These are phyloP conservation scores for Triops longicaudatus DNA, from an alignment of 1,140 invertebrate species.

Conservation along the genomic window DNA sequence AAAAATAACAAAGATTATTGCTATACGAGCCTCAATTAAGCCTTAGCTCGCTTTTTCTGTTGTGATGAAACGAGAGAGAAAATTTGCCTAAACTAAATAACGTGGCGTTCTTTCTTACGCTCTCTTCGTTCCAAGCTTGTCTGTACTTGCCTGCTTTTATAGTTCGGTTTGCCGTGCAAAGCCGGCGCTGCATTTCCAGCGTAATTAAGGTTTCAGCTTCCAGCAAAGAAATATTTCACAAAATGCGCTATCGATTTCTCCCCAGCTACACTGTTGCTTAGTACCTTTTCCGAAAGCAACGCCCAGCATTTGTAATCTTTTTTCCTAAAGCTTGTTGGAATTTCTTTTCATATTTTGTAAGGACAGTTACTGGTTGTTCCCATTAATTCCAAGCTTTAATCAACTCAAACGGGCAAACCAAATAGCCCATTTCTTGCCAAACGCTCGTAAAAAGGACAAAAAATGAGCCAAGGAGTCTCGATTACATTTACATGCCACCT, in stretches of 20 bases:
- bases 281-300: too few species aligned
- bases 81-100: not conserved
- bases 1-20: not conserved
- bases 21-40: not conserved
- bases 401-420: too few species aligned
- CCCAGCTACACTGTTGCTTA: too few species aligned
- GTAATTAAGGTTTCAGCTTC: not conserved
- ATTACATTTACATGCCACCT: too few species aligned
- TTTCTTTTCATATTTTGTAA: too few species aligned
- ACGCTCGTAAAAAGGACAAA: too few species aligned
- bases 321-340: too few species aligned
- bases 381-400: too few species aligned
- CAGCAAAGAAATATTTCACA: not conserved
- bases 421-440: too few species aligned
- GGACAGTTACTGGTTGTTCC: too few species aligned
- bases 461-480: too few species aligned
- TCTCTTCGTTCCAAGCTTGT: not conserved
- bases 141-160: not conserved
- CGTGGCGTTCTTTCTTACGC: not conserved
- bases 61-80: not conserved
- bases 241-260: not conserved
- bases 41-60: not conserved
- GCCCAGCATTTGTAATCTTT: too few species aligned
- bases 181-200: not conserved
- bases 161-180: not conserved